These are phyloP conservation scores for Cryptotermes secundus DNA, from an alignment of 1,140 invertebrate genomes.

Conservation along the genomic window DNA sequence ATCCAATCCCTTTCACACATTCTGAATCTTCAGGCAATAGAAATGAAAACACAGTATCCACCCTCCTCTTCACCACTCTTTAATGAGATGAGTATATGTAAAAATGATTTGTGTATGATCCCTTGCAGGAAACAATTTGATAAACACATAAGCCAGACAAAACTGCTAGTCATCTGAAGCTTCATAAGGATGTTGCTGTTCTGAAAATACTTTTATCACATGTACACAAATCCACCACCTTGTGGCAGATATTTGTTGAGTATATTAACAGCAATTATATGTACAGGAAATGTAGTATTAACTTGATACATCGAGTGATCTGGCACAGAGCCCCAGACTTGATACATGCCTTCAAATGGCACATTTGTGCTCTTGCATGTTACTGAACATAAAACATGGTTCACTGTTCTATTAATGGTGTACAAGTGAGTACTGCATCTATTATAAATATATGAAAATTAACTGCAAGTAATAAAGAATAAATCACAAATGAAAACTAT, in stretches of 20 bases:
- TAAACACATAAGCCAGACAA: not conserved
- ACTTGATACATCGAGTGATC: not conserved
- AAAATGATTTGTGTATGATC: not conserved
- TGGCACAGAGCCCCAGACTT: not conserved
- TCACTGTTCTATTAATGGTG: not conserved
- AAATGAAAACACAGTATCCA: not conserved
- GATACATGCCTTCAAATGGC: not conserved
- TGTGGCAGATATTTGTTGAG: not conserved
- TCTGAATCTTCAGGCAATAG: not conserved
- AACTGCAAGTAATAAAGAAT: not conserved
- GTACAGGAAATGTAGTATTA: not conserved
- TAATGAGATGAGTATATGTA: not conserved
- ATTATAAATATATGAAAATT: constrained; percentile 1
- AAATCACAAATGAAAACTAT: not conserved
- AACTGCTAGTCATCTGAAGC: not conserved
- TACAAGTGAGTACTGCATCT: not conserved
- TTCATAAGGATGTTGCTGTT: not conserved
- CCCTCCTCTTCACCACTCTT: not conserved
- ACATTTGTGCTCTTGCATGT: not conserved
- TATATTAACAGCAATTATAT: not conserved
- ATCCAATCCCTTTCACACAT: not conserved
- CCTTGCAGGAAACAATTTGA: not conserved
- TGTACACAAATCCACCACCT: not conserved
- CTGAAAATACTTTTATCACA: constrained; percentile 14
- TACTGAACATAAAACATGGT: not conserved